Evolutionary conservation across 2,797 vertebrate genomes (phyloP).

Genomic region (Molossus molossus): DNA sequence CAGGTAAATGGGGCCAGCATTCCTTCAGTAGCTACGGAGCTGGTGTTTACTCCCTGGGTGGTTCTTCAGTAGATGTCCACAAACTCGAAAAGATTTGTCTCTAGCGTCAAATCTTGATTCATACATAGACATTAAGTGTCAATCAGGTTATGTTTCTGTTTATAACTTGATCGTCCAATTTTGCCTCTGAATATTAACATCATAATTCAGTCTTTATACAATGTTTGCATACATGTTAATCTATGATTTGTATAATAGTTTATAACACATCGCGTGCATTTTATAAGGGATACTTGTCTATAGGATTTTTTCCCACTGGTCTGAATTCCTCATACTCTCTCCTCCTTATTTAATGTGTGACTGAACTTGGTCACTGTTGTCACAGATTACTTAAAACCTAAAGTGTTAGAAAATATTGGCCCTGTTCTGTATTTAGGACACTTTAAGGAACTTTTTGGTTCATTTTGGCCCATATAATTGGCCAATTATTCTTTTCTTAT

Average conservation of each 20-base stretch:
- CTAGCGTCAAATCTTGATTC: background rate
- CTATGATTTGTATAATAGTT: background rate
- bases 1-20: background rate
- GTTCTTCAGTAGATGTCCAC: background rate
- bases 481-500: background rate
- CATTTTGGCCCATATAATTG: background rate
- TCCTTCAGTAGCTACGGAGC: background rate
- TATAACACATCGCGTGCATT: background rate
- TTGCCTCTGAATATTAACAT: background rate
- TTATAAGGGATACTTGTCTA: background rate
- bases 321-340: background rate
- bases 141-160: background rate
- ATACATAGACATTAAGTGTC: background rate
- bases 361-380: background rate
- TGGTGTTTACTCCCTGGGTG: background rate
- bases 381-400: background rate
- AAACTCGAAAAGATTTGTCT: background rate
- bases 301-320: background rate
- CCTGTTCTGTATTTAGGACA: background rate
- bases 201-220: background rate
- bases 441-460: background rate
- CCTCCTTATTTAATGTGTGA: background rate
- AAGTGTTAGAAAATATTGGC: background rate
- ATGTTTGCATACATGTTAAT: background rate
- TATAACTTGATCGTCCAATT: background rate